Percentiles rank a stretch among this genome's conserved stretches.
These are phyloP conservation scores for Gari tellinella DNA, from an alignment of 2,888 invertebrate genomes.

Conservation along the genomic window DNA sequence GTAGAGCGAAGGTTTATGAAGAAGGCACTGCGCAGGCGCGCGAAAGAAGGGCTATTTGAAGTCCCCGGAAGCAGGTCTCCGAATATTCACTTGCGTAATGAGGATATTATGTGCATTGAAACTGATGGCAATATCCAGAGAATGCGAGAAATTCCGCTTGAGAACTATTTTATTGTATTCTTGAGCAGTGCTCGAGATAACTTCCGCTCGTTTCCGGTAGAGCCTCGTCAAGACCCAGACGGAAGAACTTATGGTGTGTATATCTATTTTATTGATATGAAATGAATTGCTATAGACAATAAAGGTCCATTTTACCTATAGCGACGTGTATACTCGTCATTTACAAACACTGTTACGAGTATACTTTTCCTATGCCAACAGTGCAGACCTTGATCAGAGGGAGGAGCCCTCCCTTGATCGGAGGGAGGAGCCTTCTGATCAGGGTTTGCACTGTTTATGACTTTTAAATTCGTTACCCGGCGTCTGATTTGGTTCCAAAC, in stretches of 20 bases:
- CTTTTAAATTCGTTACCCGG: too few relatives aligned
- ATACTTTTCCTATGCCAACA: too few relatives aligned
- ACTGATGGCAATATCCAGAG: slow-evolving; percentile 64
- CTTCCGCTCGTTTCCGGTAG: slow-evolving; percentile 64
- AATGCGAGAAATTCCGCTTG: slow-evolving; percentile 58
- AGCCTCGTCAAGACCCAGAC: slow-evolving; percentile 59
- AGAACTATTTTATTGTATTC: slow-evolving; percentile 65
- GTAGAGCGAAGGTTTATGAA: slow-evolving; percentile 64
- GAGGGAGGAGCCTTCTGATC: too few relatives aligned
- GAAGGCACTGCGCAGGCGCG: slow-evolving; percentile 55
- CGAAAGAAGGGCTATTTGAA: slow-evolving; percentile 66
- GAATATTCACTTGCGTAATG: slow-evolving; percentile 56
- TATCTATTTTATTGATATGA: too few relatives aligned
- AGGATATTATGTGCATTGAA: slow-evolving; percentile 64
- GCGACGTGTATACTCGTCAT: too few relatives aligned
- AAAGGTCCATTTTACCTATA: too few relatives aligned
- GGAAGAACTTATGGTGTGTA: slow-evolving; percentile 61
- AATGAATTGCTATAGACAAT: too few relatives aligned
- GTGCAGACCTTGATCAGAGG: too few relatives aligned
- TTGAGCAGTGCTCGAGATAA: slow-evolving; percentile 65
- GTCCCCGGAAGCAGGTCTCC: slow-evolving; percentile 63
- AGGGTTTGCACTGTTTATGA: too few relatives aligned
- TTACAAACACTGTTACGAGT: too few relatives aligned
- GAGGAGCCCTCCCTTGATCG: too few relatives aligned
- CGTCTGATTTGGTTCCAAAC: too few relatives aligned